Percentiles rank a stretch among this genome's conserved stretches.
Evolutionary conservation across 1,140 invertebrate species (phyloP).

Genomic region (Drosophila ambigua): DNA sequence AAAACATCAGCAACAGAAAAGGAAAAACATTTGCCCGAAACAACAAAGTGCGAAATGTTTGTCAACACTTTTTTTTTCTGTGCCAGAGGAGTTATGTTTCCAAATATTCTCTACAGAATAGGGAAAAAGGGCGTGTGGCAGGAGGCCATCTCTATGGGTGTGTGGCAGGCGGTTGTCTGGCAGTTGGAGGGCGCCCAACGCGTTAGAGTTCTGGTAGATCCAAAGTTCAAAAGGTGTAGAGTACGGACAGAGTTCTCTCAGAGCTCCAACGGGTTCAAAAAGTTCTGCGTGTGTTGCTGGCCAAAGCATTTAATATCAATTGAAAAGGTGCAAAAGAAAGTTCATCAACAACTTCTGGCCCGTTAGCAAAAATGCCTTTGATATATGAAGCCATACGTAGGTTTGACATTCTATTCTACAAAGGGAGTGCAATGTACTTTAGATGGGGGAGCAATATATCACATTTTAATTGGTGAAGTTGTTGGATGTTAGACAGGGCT

Average conservation of each 20-base stretch:
- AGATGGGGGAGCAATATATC: background rate
- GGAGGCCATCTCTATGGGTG: too few relatives aligned
- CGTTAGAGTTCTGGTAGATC: background rate
- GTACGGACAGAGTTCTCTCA: conserved; percentile 8
- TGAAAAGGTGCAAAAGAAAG: conserved; percentile 14
- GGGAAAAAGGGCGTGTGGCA: background rate
- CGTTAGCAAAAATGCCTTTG: conserved; percentile 11
- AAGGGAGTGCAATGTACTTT: background rate
- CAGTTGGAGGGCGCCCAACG: too few relatives aligned
- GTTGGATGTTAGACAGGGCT: background rate
- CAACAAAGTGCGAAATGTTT: conserved; percentile 55
- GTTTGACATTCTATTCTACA: background rate
- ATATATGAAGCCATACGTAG: conserved; percentile 19
- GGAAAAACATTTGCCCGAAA: conserved; percentile 26
- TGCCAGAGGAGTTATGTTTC: conserved; percentile 46
- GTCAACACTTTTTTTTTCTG: conserved; percentile 30
- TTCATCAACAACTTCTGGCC: too few relatives aligned
- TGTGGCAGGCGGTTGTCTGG: too few relatives aligned
- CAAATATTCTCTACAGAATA: conserved; percentile 5
- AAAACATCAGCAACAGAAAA: conserved; percentile 36
- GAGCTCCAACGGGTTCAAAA: too few relatives aligned
- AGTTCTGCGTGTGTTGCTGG: too few relatives aligned
- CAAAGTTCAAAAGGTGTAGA: conserved; percentile 25
- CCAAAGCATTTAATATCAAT: conserved; percentile 37
- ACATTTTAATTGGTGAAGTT: conserved; percentile 5